phyloP scores from a whole-genome alignment of 2,797 vertebrate species.

The Sylvia borin region DNA sequence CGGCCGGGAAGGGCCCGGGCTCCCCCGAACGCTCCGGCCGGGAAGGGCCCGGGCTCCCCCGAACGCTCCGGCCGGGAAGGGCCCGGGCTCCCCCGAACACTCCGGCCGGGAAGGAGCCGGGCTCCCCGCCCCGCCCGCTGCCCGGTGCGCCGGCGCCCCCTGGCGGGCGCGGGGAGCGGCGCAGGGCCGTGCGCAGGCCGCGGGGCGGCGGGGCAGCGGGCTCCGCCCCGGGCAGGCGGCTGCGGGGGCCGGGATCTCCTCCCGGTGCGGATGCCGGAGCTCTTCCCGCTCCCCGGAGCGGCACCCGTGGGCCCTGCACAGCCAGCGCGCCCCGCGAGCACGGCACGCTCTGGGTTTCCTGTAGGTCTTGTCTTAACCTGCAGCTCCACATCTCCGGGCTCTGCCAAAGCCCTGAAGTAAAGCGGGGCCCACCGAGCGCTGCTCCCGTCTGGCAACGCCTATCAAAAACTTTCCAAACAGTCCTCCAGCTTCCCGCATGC shows the following conservation, averaged over 20 bases:
- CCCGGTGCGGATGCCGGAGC: not conserved
- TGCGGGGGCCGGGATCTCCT: rapidly evolving
- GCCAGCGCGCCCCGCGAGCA: not conserved
- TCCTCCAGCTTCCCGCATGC: not conserved
- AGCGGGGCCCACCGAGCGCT: not conserved
- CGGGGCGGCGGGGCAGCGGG: not conserved
- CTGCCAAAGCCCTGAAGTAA: not conserved
- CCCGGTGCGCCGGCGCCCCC: not conserved
- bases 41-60: no score
- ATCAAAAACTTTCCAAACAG: not conserved
- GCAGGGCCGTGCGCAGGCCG: rapidly evolving
- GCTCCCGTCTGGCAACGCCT: not conserved
- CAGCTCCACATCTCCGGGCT: not conserved
- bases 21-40: no score
- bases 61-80: no score
- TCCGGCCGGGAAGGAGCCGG: no score
- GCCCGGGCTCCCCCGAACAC: no score
- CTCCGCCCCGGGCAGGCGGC: not conserved
- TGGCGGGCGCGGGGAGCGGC: not conserved
- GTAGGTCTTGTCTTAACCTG: not conserved
- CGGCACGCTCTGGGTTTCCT: no score
- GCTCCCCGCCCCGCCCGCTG: not conserved
- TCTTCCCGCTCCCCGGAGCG: no score
- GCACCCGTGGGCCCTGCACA: not conserved
- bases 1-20: no score